Conservation (phyloP, 2,113 vertebrate species). For the Campylomormyrus tamandua region DNA sequence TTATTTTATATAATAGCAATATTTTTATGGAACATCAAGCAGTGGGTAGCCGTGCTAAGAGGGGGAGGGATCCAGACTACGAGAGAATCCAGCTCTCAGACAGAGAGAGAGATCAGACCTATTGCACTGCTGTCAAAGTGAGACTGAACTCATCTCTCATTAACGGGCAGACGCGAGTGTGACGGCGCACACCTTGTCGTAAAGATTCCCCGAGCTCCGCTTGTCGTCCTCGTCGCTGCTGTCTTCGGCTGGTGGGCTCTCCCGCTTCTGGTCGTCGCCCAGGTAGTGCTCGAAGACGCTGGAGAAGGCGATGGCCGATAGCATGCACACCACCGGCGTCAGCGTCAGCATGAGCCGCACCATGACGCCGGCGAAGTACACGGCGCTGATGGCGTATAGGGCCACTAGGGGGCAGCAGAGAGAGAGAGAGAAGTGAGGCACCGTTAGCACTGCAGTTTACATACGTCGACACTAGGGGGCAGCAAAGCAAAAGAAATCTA, state of each 20-base stretch:
- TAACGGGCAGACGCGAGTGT: not conserved
- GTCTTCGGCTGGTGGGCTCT: conserved; percentile 90
- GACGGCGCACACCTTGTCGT: conserved; percentile 79
- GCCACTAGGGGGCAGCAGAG: conserved; percentile 65
- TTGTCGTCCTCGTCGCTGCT: conserved; percentile 98
- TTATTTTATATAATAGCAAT: not conserved
- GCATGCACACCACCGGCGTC: conserved; percentile 97
- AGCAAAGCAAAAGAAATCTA: not conserved
- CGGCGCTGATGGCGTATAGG: conserved; percentile 90
- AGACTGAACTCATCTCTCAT: not conserved
- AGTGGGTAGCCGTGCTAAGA: not conserved
- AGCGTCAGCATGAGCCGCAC: conserved; percentile 95
- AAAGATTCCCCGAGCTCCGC: conserved; percentile 90
- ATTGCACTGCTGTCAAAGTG: not conserved
- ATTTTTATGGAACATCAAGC: not conserved
- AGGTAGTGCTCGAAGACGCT: conserved; percentile 97
- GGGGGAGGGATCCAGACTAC: not conserved
- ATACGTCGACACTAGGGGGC: not conserved
- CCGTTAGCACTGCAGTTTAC: not conserved
- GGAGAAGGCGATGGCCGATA: conserved; percentile 96
- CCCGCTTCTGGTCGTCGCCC: conserved; percentile 91
- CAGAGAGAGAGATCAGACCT: not conserved
- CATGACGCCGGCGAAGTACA: conserved; percentile 97
- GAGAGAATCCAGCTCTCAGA: not conserved
- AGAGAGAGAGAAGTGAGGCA: not conserved